Percentiles rank a stretch among this genome's conserved stretches.
phyloP scores from a whole-genome alignment of 2,113 vertebrate species.

The Glaucomys volans region DNA sequence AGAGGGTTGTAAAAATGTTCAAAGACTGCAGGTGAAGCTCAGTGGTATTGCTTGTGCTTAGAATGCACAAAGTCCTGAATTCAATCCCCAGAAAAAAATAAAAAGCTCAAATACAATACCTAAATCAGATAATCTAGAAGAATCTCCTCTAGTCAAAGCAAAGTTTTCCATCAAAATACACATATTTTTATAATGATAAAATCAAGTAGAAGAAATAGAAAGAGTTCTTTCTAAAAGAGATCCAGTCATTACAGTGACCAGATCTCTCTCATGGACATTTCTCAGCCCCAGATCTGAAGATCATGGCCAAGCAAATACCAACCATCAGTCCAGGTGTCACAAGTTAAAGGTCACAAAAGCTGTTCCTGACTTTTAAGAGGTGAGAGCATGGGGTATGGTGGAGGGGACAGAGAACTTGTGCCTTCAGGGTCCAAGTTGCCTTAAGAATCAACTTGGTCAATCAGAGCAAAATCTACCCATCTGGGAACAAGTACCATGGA shows the following conservation, averaged over 20 bases:
- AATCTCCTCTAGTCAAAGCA: background rate
- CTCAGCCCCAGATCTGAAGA: background rate
- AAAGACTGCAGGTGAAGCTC: background rate
- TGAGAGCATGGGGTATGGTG: fast-evolving
- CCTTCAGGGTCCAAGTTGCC: background rate
- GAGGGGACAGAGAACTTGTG: background rate
- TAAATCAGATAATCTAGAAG: background rate
- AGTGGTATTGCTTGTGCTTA: too few relatives aligned
- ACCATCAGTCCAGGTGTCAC: background rate
- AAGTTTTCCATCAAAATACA: fast-evolving
- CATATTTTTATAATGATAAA: background rate
- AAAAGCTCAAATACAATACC: background rate
- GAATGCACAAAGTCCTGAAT: too few relatives aligned
- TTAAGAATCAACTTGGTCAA: background rate
- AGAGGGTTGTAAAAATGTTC: background rate
- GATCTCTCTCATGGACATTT: too few relatives aligned
- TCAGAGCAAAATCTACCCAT: background rate
- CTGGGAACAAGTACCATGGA: background rate
- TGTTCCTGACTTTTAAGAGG: background rate
- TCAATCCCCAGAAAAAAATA: background rate
- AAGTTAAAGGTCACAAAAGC: background rate
- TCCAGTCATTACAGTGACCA: background rate
- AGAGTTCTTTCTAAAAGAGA: background rate
- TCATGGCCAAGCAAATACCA: background rate
- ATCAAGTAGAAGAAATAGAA: background rate